These are phyloP conservation scores for Congeria kusceri DNA, from an alignment of 2,888 invertebrate genomes.

Conservation along the genomic window DNA sequence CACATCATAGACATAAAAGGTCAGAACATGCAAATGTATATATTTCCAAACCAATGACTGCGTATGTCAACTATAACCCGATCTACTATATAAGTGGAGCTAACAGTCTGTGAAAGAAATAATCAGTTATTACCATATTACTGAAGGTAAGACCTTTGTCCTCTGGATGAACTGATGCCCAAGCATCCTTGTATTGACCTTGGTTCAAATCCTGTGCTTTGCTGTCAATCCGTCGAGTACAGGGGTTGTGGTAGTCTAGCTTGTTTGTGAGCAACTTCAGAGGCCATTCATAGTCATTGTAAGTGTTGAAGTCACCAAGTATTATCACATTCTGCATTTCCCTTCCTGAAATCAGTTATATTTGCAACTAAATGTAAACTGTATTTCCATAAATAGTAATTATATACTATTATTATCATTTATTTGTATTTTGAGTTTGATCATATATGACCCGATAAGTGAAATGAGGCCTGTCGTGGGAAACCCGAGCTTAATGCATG, in stretches of 20 bases:
- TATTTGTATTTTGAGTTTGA: too few relatives aligned
- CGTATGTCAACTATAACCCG: too few relatives aligned
- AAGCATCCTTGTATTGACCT: conserved; percentile 53
- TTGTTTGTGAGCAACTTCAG: conserved; percentile 64
- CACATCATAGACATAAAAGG: too few relatives aligned
- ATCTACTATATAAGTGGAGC: too few relatives aligned
- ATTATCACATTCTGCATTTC: conserved; percentile 71
- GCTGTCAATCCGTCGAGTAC: not conserved
- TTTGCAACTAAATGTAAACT: too few relatives aligned
- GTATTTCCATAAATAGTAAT: too few relatives aligned
- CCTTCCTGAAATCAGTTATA: conserved; percentile 63
- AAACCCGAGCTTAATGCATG: too few relatives aligned
- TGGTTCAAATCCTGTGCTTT: not conserved
- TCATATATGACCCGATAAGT: too few relatives aligned
- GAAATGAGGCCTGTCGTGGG: too few relatives aligned
- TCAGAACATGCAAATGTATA: too few relatives aligned
- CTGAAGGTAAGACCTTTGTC: conserved; percentile 78
- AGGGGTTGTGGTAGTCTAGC: conserved; percentile 25
- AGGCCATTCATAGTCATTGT: conserved; percentile 76
- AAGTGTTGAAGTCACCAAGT: conserved; percentile 81
- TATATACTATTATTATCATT: too few relatives aligned
- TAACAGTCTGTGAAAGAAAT: not conserved
- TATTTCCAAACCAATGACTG: too few relatives aligned
- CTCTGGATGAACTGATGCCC: conserved; percentile 36
- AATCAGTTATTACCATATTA: conserved; percentile 76